These are phyloP conservation scores for Orchesellides sinensis DNA, from an alignment of 2,888 invertebrate genomes.

Conservation along the genomic window DNA sequence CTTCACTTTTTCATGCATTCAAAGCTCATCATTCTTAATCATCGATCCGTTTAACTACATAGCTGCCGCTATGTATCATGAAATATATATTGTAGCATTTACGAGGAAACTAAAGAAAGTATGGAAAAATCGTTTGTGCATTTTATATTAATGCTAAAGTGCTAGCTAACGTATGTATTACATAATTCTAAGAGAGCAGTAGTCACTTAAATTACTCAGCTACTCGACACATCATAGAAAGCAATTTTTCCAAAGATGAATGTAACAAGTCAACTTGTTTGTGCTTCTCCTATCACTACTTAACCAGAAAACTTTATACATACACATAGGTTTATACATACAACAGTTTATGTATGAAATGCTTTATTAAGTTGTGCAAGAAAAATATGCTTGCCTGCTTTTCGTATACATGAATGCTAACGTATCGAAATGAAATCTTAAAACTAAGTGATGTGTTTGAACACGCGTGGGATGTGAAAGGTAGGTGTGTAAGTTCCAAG, in stretches of 20 bases:
- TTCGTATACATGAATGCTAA: slow-evolving; percentile 22
- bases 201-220: slow-evolving; percentile 47
- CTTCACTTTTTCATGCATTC: slow-evolving; percentile 31
- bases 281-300: background rate
- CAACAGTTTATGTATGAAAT: background rate
- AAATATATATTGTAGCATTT: background rate
- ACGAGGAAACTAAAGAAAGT: background rate
- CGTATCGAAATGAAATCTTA: slow-evolving; percentile 32
- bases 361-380: background rate
- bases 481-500: background rate
- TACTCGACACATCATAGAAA: slow-evolving; percentile 16
- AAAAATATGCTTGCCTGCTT: background rate
- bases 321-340: background rate
- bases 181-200: background rate
- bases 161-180: background rate
- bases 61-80: slow-evolving; percentile 25
- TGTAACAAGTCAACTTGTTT: background rate
- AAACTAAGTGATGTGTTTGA: background rate
- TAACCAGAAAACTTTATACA: background rate
- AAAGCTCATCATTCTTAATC: slow-evolving; percentile 42
- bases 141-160: background rate
- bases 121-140: too few species aligned
- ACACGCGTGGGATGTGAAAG: slow-evolving; percentile 4
- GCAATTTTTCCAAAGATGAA: background rate
- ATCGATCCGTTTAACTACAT: slow-evolving; percentile 31